Percentiles rank a stretch among this genome's conserved stretches.
Conservation (phyloP, 2,888 invertebrate genomes). For the Cerastis leucographa region DNA sequence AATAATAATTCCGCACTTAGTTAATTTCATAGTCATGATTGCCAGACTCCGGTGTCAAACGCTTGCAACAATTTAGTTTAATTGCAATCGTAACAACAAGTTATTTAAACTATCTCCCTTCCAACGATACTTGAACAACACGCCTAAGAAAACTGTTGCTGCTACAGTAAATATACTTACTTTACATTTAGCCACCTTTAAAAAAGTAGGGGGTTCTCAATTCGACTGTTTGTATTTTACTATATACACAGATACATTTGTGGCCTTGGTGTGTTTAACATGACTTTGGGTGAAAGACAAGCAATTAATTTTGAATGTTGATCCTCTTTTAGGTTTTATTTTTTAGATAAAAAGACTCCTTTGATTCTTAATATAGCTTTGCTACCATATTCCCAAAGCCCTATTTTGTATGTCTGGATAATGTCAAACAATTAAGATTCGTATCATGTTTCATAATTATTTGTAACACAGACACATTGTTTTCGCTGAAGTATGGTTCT, state of each 20-base stretch:
- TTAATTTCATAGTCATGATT: constrained; percentile 53
- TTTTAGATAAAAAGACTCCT: constrained; percentile 4
- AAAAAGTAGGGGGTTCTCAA: too few relatives aligned
- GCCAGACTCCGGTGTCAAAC: constrained; percentile 58
- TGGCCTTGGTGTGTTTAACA: neutral
- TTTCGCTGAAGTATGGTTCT: neutral
- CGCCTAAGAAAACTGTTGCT: constrained; percentile 35
- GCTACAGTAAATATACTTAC: too few relatives aligned
- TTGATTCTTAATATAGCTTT: constrained; percentile 21
- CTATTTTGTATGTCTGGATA: neutral
- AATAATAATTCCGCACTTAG: constrained; percentile 45
- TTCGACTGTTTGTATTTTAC: too few relatives aligned
- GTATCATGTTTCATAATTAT: neutral
- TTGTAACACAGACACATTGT: neutral
- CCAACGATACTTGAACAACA: constrained; percentile 38
- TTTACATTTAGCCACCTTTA: too few relatives aligned
- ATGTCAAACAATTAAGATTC: neutral
- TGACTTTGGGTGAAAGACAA: constrained; percentile 4
- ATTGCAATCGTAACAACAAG: constrained; percentile 53
- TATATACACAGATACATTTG: neutral
- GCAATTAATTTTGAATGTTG: constrained; percentile 25
- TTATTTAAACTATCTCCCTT: constrained; percentile 59
- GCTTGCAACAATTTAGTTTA: constrained; percentile 57
- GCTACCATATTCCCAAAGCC: neutral
- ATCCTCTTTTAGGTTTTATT: constrained; percentile 11